Base-by-base conservation (phyloP, 2,888 invertebrate species). In the Lysandra coridon region DNA sequence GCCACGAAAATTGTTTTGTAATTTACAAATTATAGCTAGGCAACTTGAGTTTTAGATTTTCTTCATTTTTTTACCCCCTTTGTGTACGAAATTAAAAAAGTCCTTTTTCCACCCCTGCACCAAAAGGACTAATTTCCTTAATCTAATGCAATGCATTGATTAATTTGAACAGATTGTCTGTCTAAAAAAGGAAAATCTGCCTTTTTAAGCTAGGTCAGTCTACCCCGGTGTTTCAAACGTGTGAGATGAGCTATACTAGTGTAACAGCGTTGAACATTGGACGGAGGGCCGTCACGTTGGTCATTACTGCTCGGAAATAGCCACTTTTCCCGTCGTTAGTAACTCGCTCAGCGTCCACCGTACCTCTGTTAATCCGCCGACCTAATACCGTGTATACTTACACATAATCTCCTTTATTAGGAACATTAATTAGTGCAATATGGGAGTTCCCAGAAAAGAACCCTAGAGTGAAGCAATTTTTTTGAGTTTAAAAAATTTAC, bases 241-340 rank as follows among this genome's bases (percentile, higher is more conserved):
- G 33, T 37, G 69, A 69, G 69, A 37, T 69, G 69, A 33, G 14
- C 69, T 37, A 69, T 69, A 69, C 33, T 69, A 37, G 33, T 69
- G 69, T 69, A 69, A 69, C 69, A 69, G 69, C 33, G 33, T 69
- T 69, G 69, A 37, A 75, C 49, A 78, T 81, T 80, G 83, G 83
- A 81, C 83, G 84, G 88, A 87, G 88, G 88, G 90, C 86, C 89
- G 91, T 88, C 89, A 88, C 89, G 89, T 86, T 87, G 88, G 92
- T 93, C 94, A 94, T 94, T 94, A 93, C 91, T 88, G 84, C 90
- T 88, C 91, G 94, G 94, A 94, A 94, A 94, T 94, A 93, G 93
- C 91, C 94, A 94, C 92, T 94, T 93, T 93, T 93, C 90, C 90
- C 92, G 92, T 94, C 93, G 93, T 94, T 94, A 94, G 92, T 86